Evolutionary conservation across 1,140 invertebrate genomes (phyloP).

Genomic region (Hetaerina americana): DNA sequence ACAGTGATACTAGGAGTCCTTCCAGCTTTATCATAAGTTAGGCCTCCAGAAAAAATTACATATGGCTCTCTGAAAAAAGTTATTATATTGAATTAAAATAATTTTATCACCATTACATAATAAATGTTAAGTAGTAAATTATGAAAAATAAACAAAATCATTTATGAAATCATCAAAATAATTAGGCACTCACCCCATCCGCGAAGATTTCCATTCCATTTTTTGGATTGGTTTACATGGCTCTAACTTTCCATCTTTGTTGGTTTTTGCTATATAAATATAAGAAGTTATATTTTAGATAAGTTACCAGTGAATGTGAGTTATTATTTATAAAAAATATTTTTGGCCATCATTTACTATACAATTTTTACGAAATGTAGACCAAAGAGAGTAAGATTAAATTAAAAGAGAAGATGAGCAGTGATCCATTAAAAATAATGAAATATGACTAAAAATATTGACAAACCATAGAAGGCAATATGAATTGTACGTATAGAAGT

Average conservation of each 20-base stretch:
- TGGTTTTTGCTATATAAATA: constrained; percentile 60
- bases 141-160: constrained; percentile 7
- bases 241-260: constrained; percentile 75
- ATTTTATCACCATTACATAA: neutral
- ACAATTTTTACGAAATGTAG: too few species aligned
- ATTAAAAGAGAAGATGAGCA: too few species aligned
- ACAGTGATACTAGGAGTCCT: constrained; percentile 91
- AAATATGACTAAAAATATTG: too few species aligned
- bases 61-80: constrained; percentile 57
- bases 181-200: constrained; percentile 58
- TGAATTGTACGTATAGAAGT: too few species aligned
- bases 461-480: too few species aligned
- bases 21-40: constrained; percentile 77
- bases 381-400: too few species aligned
- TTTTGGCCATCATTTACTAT: too few species aligned
- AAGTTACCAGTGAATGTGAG: neutral
- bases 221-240: constrained; percentile 85
- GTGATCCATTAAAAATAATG: too few species aligned
- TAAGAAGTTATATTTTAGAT: constrained; percentile 16
- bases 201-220: constrained; percentile 86
- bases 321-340: neutral
- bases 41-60: constrained; percentile 90
- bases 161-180: constrained; percentile 4
- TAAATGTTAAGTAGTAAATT: neutral
- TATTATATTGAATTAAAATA: constrained; percentile 6